These are phyloP conservation scores for Kryptopterus vitreolus DNA, from an alignment of 2,797 vertebrate genomes.

Conservation along the genomic window DNA sequence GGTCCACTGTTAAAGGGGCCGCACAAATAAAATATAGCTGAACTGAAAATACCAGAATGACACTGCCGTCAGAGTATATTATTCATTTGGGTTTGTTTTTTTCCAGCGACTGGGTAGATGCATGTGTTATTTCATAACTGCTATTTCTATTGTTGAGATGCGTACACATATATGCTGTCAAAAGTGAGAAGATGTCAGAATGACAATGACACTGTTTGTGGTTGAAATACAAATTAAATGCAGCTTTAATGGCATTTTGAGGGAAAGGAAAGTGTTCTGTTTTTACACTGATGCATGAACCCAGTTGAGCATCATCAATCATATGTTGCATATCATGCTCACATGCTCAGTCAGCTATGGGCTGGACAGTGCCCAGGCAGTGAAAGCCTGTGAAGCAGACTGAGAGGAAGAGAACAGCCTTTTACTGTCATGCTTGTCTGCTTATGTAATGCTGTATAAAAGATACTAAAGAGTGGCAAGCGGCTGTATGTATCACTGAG, in stretches of 20 bases:
- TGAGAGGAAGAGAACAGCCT: not conserved
- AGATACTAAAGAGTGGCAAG: constrained; percentile 57
- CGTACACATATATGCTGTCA: not conserved
- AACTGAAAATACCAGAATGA: not conserved
- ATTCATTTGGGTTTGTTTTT: not conserved
- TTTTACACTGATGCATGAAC: not conserved
- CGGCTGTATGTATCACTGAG: constrained; percentile 5
- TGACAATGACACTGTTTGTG: not conserved
- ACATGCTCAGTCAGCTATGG: not conserved
- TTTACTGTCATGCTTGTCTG: not conserved
- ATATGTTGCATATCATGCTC: not conserved
- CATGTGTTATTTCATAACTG: not conserved
- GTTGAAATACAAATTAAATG: not conserved
- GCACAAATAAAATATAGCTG: no score
- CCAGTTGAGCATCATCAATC: not conserved
- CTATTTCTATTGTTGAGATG: no score
- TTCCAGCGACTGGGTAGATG: not conserved
- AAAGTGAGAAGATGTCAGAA: not conserved
- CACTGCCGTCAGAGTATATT: not conserved
- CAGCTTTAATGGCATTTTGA: no score
- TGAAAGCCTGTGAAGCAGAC: not conserved
- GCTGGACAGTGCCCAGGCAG: not conserved
- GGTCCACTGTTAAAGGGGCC: no score
- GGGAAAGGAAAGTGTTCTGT: not conserved
- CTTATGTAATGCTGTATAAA: constrained; percentile 56